Evolutionary conservation across 92 coral and sea anemone genomes (phyloP), one percentile per base, ranked within the genome.

Genomic region (Virgularia gustaviana): DNA sequence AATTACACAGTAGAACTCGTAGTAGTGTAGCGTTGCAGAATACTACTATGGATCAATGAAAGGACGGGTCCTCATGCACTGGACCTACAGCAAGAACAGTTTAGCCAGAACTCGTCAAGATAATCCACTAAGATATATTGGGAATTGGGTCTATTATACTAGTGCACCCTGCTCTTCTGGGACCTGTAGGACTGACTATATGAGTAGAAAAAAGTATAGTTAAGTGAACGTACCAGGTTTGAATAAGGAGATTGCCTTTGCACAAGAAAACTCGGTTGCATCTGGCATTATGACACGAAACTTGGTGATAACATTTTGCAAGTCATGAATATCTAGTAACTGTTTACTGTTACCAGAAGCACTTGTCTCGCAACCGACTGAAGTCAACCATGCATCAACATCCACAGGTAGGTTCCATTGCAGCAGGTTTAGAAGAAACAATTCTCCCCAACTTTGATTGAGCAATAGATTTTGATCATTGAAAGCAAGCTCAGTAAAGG

Each of bases 341-440:
- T 45, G 32, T 67, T 67, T 49, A 1, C 74, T 53, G 33, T 45
- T 67, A 0, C 74, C 74, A 29, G 74, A 32, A 10, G 59, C 74
- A 33, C 74, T 67, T 2, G 74, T 67, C 34, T 49, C 42, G 44
- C 90, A 83, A 51, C 92, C 89, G 8, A 84, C 57, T 28, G 90
- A 78, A 51, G 36, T 78, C 45, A 85, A 22, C 67, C 92, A 90
- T 10, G 96, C 87, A 7, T 96, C 81, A 52, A 85, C 85, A 68
- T 92, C 98, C 7, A 89, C 79, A 2, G 91, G 94, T 45, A 92
- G 77, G 64, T 89, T 89, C 98, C 98, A 92, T 76, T 92, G 98
- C 15, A 89, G 88, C 45, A 89, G 61, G 53, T 96, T 90, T 27
- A 92, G 84, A 8, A 89, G 65, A 39, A 92, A 92, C 30, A 92